A percentile compares a stretch with the other conserved stretches of the same genome.
Evolutionary conservation across 92 coral and sea anemone genomes (phyloP).

Genomic region (Palythoa caribaeorum): DNA sequence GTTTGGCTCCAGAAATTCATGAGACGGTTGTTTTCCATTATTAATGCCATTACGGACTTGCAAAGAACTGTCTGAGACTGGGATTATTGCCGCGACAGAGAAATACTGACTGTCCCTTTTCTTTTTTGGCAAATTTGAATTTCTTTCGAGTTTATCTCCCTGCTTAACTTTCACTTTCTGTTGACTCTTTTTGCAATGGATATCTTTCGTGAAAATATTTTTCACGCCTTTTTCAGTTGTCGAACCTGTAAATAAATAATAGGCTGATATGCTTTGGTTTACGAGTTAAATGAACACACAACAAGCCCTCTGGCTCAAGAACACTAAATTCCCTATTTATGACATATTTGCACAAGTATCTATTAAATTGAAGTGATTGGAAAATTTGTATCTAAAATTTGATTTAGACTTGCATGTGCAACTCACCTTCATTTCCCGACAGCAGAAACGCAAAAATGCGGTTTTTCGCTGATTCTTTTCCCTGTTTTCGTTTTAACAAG

Average conservation of each 20-base stretch:
- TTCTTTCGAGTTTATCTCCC: neutral
- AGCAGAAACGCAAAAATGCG: conserved; percentile 11
- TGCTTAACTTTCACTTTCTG: conserved; percentile 30
- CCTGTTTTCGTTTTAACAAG: conserved; percentile 43
- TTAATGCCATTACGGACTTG: conserved; percentile 79
- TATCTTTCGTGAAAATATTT: conserved; percentile 12
- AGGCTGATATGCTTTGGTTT: conserved; percentile 68
- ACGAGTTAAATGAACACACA: conserved; percentile 91
- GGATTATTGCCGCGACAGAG: conserved; percentile 66
- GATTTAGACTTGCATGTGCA: conserved; percentile 13
- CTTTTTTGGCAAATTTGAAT: conserved; percentile 39
- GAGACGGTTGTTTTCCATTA: conserved; percentile 91
- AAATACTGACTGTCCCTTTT: conserved; percentile 73
- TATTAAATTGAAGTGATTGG: conserved; percentile 2
- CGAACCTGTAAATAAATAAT: conserved; percentile 69
- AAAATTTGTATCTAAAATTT: conserved; percentile 17
- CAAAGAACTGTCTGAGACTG: conserved; percentile 71
- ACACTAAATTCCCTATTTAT: neutral
- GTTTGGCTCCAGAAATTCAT: conserved; percentile 42
- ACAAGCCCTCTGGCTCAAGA: conserved; percentile 57
- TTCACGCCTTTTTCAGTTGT: conserved; percentile 61
- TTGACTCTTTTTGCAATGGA: neutral
- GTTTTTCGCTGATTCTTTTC: neutral
- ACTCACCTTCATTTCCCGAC: conserved; percentile 41
- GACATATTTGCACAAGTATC: conserved; percentile 69